phyloP scores from a whole-genome alignment of 1,140 invertebrate genomes.

The Thaumatotibia leucotreta region DNA sequence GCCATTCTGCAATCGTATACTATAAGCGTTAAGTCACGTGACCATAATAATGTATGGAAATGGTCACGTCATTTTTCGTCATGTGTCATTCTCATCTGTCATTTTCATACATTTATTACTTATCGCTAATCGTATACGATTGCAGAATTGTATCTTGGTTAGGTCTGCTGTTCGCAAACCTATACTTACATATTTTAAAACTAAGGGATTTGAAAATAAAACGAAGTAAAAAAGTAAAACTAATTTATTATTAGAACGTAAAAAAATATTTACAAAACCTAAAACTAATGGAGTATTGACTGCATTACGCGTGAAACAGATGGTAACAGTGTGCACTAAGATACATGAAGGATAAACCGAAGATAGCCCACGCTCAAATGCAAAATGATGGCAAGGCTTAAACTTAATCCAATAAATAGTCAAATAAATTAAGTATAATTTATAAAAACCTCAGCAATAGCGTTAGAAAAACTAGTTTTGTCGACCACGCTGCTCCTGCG shows the following conservation, averaged over 20 bases:
- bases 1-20: too few species aligned
- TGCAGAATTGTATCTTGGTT: too few species aligned
- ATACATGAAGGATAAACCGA: slow-evolving; percentile 5
- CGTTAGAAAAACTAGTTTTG: slow-evolving; percentile 32
- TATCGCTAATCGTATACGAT: too few species aligned
- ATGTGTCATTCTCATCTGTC: too few species aligned
- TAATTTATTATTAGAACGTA: slow-evolving; percentile 59
- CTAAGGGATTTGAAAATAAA: too few species aligned
- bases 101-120: too few species aligned
- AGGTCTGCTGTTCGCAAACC: too few species aligned
- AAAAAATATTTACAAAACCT: slow-evolving; percentile 71
- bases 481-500: slow-evolving; percentile 11
- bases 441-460: slow-evolving; percentile 35
- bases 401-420: slow-evolving; percentile 65
- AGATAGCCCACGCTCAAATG: slow-evolving; percentile 40
- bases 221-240: slow-evolving; percentile 37
- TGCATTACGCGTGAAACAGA: slow-evolving; percentile 49
- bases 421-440: slow-evolving; percentile 34
- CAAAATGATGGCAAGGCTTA: slow-evolving; percentile 68
- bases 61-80: too few species aligned
- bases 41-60: too few species aligned
- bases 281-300: slow-evolving; percentile 70
- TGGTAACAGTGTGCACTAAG: slow-evolving; percentile 50
- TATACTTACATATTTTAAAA: too few species aligned
- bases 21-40: too few species aligned